Percentiles rank a stretch among this genome's conserved stretches.
These are phyloP conservation scores for Stenolophus ochropezus DNA, from an alignment of 2,888 invertebrate genomes.

Conservation along the genomic window DNA sequence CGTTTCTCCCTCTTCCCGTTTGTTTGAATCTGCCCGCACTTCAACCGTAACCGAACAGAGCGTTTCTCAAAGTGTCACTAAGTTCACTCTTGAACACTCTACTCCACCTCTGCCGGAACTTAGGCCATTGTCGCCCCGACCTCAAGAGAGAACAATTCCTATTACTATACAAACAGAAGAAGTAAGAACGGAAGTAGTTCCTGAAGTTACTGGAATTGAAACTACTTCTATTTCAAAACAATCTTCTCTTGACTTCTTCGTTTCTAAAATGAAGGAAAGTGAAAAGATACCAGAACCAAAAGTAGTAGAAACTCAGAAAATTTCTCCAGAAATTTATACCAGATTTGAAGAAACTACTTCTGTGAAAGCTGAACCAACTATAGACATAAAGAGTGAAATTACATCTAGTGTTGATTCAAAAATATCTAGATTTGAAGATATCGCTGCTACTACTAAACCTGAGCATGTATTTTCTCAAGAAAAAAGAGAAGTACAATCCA, in stretches of 20 bases:
- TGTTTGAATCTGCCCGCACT: conserved; percentile 65
- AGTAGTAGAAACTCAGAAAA: conserved; percentile 69
- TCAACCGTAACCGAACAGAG: conserved; percentile 69
- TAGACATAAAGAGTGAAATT: conserved; percentile 51
- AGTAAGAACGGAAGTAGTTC: conserved; percentile 64
- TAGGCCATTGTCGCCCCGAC: conserved; percentile 64
- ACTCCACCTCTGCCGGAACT: conserved; percentile 68
- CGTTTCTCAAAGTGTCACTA: conserved; percentile 69
- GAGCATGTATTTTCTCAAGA: conserved; percentile 52
- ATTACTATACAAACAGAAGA: conserved; percentile 64
- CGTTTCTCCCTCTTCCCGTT: conserved; percentile 56
- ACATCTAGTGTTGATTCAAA: conserved; percentile 59
- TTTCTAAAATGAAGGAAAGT: conserved; percentile 77
- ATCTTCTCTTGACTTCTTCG: conserved; percentile 81
- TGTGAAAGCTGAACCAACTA: conserved; percentile 44
- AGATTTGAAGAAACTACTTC: conserved; percentile 70
- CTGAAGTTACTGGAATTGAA: conserved; percentile 72
- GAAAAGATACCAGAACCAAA: conserved; percentile 71
- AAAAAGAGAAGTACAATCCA: conserved; percentile 47
- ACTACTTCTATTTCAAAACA: conserved; percentile 79
- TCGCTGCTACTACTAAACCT: conserved; percentile 64
- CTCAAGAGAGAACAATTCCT: conserved; percentile 57
- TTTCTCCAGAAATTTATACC: conserved; percentile 71
- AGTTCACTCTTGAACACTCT: conserved; percentile 70
- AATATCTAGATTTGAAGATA: conserved; percentile 69